Base-by-base conservation (phyloP, 2,797 vertebrate genomes). In the Pachyuromys duprasi region DNA sequence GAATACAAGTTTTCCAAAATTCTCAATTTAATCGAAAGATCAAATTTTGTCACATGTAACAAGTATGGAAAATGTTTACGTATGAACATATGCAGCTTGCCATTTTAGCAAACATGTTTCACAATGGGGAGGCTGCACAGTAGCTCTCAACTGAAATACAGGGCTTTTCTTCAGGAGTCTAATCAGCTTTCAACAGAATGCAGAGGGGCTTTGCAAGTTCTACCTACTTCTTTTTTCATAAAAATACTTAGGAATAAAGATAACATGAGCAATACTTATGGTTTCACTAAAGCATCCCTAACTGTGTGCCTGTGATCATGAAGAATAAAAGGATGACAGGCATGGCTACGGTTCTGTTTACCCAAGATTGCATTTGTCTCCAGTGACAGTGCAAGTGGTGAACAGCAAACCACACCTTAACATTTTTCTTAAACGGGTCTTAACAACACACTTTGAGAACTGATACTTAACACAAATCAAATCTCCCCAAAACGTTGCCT, bases 391-490 rank as follows among this genome's bases (percentile, higher is more conserved):
- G 36, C 55, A 65, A 94, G 63, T 28, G 39, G 18, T 18, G 62
- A 20, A 13, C 67, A n/a, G 33, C 31, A 75, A 89, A 80, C 74
- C 28, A 69, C 18, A 26, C 42, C 33, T 55, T 75, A 91, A 8
- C 42, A 80, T 49, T 49, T 49, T 62, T 31, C 70, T 31, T 76
- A 39, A 60, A 49, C 22, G 11, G 42, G 63, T 72, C 15, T 74
- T 83, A 45, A 69, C 81, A 45, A 57, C 20, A 89, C 39, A 87
- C 79, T 82, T 83, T 92, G 39, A 94, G 70, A 94, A 83, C 20
- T 13, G 39, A 75, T 22, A 60, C 36, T 24, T 55, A 39, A 84
- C 31, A n/a, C 2, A 94, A 92, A 87, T 79, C 39, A 76, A 36
- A 45, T 75, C 11, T 62, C 36, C 15, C 31, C 17, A 67, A 93